Evolutionary conservation across 2,888 invertebrate species (phyloP).

Genomic region (Harpalus rufipes): DNA sequence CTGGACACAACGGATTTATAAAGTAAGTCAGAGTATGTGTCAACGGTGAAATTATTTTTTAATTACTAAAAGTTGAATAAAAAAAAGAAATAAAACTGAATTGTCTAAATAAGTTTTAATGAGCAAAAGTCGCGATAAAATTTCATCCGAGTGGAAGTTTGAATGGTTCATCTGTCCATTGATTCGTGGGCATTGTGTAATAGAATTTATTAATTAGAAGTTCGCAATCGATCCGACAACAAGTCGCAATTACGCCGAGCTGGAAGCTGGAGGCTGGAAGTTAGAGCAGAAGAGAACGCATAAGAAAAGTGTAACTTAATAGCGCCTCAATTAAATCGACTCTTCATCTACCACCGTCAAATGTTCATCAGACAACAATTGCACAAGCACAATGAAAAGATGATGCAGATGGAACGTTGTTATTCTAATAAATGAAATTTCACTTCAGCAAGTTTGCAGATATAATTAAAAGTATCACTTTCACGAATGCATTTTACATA

Average conservation of each 20-base stretch:
- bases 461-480: neutral
- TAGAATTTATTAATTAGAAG: constrained; percentile 41
- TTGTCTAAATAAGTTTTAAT: neutral
- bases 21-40: neutral
- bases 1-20: no score
- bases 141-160: neutral
- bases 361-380: neutral
- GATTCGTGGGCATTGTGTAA: constrained; percentile 34
- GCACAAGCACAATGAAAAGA: neutral
- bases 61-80: neutral
- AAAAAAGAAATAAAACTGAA: neutral
- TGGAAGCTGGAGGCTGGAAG: neutral
- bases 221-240: constrained; percentile 21
- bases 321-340: constrained; percentile 14
- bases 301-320: constrained; percentile 25
- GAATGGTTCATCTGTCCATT: constrained; percentile 22
- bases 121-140: neutral
- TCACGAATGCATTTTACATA: neutral
- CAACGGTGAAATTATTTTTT: neutral
- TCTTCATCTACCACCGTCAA: neutral
- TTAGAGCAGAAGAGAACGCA: neutral
- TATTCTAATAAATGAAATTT: neutral
- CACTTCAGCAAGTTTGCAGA: neutral
- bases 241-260: constrained; percentile 22
- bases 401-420: neutral